These are phyloP conservation scores for Aelia acuminata DNA, from an alignment of 2,888 invertebrate species.

Conservation along the genomic window DNA sequence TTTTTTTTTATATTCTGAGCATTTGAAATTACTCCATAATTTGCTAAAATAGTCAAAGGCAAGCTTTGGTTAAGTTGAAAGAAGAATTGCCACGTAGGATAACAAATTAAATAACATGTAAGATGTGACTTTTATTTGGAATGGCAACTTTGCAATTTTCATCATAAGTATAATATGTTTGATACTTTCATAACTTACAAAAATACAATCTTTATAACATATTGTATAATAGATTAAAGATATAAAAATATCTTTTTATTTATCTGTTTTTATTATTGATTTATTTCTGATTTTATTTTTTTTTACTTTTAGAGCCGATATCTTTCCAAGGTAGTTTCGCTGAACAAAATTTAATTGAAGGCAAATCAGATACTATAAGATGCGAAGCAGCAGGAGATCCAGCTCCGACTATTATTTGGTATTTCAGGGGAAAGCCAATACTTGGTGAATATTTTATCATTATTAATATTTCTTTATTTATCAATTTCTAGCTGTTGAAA, in stretches of 20 bases:
- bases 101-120: no score
- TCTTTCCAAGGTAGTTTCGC: conserved; percentile 58
- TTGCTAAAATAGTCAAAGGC: no score
- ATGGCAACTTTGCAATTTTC: no score
- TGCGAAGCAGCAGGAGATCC: conserved; percentile 65
- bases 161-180: no score
- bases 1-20: no score
- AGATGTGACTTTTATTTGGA: no score
- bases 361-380: conserved; percentile 61
- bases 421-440: conserved; percentile 59
- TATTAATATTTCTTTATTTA: background rate
- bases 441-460: background rate
- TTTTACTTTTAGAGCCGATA: conserved; percentile 62
- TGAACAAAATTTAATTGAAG: conserved; percentile 63
- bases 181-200: no score
- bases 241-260: background rate
- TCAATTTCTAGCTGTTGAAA: background rate
- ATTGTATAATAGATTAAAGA: background rate
- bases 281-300: background rate
- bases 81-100: no score
- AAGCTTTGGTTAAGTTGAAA: no score
- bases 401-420: conserved; percentile 64
- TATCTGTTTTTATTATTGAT: no score
- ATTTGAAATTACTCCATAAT: no score
- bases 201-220: no score